Evolutionary conservation across 2,888 invertebrate species (phyloP).

Genomic region (Spilosoma lubricipeda): DNA sequence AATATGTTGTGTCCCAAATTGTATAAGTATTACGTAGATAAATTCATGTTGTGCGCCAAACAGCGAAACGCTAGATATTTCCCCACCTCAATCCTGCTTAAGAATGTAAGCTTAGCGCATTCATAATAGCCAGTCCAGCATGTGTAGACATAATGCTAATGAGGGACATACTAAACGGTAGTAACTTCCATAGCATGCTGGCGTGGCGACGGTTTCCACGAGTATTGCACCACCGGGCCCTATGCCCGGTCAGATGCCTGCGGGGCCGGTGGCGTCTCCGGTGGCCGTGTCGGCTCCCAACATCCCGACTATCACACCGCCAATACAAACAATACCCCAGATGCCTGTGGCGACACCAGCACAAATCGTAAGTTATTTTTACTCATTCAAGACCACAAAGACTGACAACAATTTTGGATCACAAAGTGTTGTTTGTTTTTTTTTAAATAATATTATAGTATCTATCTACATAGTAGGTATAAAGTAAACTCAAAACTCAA

Average conservation of each 20-base stretch:
- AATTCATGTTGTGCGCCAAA: conserved; percentile 40
- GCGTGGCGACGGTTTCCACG: conserved; percentile 79
- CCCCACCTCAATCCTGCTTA: conserved; percentile 45
- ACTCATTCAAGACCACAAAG: no score
- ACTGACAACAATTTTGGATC: no score
- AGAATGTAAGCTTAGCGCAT: conserved; percentile 50
- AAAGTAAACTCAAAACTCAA: no score
- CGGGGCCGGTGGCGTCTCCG: conserved; percentile 55
- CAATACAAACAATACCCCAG: conserved; percentile 50
- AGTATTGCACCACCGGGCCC: conserved; percentile 72
- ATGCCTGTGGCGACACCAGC: conserved; percentile 60
- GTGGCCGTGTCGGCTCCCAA: conserved; percentile 61
- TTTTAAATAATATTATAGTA: no score
- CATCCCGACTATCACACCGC: conserved; percentile 50
- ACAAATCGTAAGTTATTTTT: conserved; percentile 56
- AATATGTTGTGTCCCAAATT: background rate
- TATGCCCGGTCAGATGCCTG: conserved; percentile 63
- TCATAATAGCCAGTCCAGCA: conserved; percentile 31
- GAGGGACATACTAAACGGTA: conserved; percentile 23
- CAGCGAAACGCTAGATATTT: conserved; percentile 38
- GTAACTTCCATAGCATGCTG: conserved; percentile 67
- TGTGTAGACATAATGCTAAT: conserved; percentile 23
- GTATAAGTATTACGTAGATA: background rate
- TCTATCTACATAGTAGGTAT: no score
- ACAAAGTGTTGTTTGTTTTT: no score